phyloP scores from a whole-genome alignment of 1,140 invertebrate genomes.

The Bombus breviceps region DNA sequence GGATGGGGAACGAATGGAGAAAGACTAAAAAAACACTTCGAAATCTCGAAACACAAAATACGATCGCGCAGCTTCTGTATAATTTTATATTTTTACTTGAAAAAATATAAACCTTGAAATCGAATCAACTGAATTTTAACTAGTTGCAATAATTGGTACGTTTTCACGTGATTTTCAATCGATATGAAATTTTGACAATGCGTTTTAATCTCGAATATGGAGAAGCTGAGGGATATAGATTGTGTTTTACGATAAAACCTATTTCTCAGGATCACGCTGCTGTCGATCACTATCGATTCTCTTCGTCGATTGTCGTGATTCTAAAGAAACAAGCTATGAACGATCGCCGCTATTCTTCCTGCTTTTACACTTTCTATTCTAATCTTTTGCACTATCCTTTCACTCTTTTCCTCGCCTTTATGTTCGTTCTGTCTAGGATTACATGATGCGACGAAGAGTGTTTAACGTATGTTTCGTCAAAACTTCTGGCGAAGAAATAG shows the following conservation, averaged over 20 bases:
- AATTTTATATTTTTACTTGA: not conserved
- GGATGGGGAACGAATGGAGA: not conserved
- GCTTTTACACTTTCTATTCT: constrained; percentile 7
- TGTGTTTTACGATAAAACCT: not conserved
- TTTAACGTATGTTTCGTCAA: not conserved
- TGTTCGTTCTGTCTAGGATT: not conserved
- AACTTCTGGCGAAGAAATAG: not conserved
- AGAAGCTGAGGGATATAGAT: not conserved
- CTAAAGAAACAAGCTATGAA: not conserved
- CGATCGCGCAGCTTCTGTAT: not conserved
- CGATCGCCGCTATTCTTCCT: not conserved
- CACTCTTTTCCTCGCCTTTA: not conserved
- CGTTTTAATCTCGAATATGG: not conserved
- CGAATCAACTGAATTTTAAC: constrained; percentile 5
- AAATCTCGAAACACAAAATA: constrained; percentile 10
- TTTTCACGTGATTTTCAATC: not conserved
- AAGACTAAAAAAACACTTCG: not conserved
- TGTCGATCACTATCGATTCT: not conserved
- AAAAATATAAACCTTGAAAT: not conserved
- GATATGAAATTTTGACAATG: not conserved
- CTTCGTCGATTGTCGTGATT: not conserved
- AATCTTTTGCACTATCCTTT: not conserved
- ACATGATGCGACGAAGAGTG: not conserved
- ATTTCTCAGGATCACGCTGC: not conserved
- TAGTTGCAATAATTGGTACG: not conserved